Percentiles rank a stretch among this genome's conserved stretches.
phyloP scores from a whole-genome alignment of 2,888 invertebrate genomes.

The Lordiphosa fenestrarum region DNA sequence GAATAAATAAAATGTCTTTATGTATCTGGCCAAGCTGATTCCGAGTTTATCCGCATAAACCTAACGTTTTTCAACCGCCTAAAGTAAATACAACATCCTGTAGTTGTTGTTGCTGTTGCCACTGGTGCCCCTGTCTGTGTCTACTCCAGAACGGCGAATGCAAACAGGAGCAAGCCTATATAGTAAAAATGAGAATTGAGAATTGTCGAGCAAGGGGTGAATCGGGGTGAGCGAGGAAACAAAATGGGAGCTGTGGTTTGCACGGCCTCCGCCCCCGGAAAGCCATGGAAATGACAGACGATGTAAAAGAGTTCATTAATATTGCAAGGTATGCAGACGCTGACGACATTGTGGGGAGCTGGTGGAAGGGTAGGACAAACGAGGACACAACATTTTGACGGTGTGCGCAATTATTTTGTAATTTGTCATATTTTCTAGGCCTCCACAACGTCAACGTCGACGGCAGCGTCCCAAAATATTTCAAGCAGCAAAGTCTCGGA shows the following conservation, averaged over 20 bases:
- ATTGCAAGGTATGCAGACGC: constrained; percentile 59
- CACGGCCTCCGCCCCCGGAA: constrained; percentile 33
- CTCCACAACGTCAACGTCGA: constrained; percentile 11
- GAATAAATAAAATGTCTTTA: no score
- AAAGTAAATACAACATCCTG: constrained; percentile 28
- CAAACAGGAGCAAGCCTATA: constrained; percentile 28
- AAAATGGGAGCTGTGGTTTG: constrained; percentile 42
- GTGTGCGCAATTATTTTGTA: constrained; percentile 72
- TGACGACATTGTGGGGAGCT: constrained; percentile 17
- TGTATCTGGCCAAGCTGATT: no score
- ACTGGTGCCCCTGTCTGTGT: constrained; percentile 13
- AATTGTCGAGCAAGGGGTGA: constrained; percentile 18
- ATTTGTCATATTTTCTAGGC: constrained; percentile 68
- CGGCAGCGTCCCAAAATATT: constrained; percentile 47
- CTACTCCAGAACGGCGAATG: constrained; percentile 19
- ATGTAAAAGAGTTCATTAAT: constrained; percentile 73
- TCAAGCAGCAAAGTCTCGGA: constrained; percentile 67
- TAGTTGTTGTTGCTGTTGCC: background rate
- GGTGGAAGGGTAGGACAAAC: constrained; percentile 20
- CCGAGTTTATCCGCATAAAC: constrained; percentile 25
- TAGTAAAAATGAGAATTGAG: constrained; percentile 36
- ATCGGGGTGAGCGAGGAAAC: constrained; percentile 6
- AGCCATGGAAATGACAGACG: constrained; percentile 67
- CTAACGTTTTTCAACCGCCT: constrained; percentile 3
- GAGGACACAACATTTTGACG: constrained; percentile 51